Percentiles rank a stretch among this genome's conserved stretches.
phyloP scores from a whole-genome alignment of 1,140 invertebrate species.

The Drosophila yakuba region DNA sequence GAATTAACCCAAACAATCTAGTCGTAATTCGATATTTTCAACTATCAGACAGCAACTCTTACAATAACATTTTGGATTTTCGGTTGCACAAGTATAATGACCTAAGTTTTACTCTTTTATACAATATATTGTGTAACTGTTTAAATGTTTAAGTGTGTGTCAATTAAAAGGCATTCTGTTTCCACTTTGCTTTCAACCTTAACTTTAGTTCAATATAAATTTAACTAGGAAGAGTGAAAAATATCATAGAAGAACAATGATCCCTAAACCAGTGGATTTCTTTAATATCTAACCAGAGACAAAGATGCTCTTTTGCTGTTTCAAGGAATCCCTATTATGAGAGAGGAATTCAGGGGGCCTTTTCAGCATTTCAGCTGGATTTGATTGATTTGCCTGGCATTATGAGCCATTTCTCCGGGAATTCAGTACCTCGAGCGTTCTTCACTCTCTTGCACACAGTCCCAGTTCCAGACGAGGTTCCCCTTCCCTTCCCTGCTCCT shows the following conservation, averaged over 20 bases:
- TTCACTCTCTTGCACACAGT: background rate
- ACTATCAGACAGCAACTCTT: too few species aligned
- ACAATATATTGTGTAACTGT: background rate
- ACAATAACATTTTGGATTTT: background rate
- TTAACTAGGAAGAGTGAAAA: fast-evolving
- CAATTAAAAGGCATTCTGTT: too few species aligned
- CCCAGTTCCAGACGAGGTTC: conserved; percentile 17
- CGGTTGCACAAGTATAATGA: background rate
- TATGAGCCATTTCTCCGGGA: conserved; percentile 19
- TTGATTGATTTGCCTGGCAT: conserved; percentile 23
- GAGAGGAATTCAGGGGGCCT: background rate
- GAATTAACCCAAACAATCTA: background rate
- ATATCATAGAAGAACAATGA: background rate
- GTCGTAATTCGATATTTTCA: conserved; percentile 15
- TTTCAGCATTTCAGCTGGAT: background rate
- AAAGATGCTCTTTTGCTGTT: background rate
- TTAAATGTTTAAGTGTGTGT: too few species aligned
- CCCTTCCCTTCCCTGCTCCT: conserved; percentile 10
- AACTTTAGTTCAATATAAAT: too few species aligned
- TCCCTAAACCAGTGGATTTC: too few species aligned
- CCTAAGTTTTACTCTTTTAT: too few species aligned
- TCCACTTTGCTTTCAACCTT: too few species aligned
- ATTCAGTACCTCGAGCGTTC: conserved; percentile 3
- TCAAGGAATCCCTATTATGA: background rate
- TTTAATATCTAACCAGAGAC: background rate